Base-by-base conservation (phyloP, 2,797 vertebrate genomes). In the Echeneis naucrates region DNA sequence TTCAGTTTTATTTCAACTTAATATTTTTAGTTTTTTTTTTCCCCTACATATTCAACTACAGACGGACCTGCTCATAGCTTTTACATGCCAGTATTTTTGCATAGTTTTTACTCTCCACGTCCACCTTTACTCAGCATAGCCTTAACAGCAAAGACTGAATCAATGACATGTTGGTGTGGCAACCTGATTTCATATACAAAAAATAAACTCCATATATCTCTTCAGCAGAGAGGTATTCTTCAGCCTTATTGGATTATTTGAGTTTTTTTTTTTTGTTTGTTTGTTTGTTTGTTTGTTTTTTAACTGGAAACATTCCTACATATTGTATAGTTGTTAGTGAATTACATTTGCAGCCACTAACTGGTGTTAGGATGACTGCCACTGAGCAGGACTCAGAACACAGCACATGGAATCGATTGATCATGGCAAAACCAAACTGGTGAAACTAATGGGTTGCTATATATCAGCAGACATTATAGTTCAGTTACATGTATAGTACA, bases 311-410 rank as follows among this genome's bases (percentile, higher is more conserved):
- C 70, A 64, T 72, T 72, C n/a, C 65, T 48, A 67, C 40, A 83
- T 58, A 70, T 72, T 82, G 76, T 83, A 75, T 67, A 80, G 35
- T 27, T 14, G 23, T 83, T 68, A 56, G 65, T 63, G 55, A 76
- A 68, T 80, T 71, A 51, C 54, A 65, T 86, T 72, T 82, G 75
- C 44, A 11, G 48, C 69, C 47, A 71, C 48, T 26, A 85, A 81
- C 67, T 75, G 38, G 84, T 86, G 86, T 87, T 82, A 47, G 70
- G 80, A 86, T 80, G 80, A 89, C 79, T 82, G 87, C 90, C 84
- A 67, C 86, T 91, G 85, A 92, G 89, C 92, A 91, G 89, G 88
- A 89, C 89, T 92, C 92, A 92, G 85, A 91, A 88, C 87, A 85
- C 87, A 83, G 58, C 68, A 64, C 32, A 57, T 67, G n/a, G n/a